Conservation (phyloP, 2,888 invertebrate species). For the Danaus chrysippus region DNA sequence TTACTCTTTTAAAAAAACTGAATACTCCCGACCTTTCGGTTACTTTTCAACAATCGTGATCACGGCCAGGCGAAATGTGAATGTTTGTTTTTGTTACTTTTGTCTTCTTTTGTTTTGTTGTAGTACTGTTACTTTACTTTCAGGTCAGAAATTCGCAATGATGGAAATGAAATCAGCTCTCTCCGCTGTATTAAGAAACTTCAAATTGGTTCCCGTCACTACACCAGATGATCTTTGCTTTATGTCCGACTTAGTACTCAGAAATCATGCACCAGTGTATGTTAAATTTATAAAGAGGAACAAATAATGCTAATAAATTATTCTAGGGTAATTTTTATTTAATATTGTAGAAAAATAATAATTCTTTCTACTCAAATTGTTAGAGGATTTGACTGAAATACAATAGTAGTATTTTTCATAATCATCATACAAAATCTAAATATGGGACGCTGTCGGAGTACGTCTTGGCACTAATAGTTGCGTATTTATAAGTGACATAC, state of each 20-base stretch:
- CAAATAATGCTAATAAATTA: background rate
- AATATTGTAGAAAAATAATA: background rate
- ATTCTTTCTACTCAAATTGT: background rate
- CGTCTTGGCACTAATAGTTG: constrained; percentile 57
- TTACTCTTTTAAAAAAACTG: no score
- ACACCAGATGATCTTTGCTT: constrained; percentile 56
- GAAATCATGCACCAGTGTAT: constrained; percentile 52
- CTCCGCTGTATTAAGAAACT: constrained; percentile 68
- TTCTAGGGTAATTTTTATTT: background rate
- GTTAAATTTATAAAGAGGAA: constrained; percentile 44
- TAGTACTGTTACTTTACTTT: constrained; percentile 26
- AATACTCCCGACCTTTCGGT: no score
- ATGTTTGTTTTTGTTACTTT: no score
- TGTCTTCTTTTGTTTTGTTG: no score
- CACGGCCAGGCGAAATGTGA: no score
- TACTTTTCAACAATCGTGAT: no score
- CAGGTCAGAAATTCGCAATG: constrained; percentile 80
- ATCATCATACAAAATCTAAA: constrained; percentile 31
- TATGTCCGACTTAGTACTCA: constrained; percentile 54
- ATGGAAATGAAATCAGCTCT: constrained; percentile 77
- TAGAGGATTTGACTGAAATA: background rate
- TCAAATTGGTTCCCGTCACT: constrained; percentile 63
- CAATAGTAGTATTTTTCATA: constrained; percentile 6
- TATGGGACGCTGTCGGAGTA: constrained; percentile 48
- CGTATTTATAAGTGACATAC: constrained; percentile 68